Percentiles rank a stretch among this genome's conserved stretches.
Conservation (phyloP, 2,888 invertebrate genomes). For the Eurytoma adleriae region DNA sequence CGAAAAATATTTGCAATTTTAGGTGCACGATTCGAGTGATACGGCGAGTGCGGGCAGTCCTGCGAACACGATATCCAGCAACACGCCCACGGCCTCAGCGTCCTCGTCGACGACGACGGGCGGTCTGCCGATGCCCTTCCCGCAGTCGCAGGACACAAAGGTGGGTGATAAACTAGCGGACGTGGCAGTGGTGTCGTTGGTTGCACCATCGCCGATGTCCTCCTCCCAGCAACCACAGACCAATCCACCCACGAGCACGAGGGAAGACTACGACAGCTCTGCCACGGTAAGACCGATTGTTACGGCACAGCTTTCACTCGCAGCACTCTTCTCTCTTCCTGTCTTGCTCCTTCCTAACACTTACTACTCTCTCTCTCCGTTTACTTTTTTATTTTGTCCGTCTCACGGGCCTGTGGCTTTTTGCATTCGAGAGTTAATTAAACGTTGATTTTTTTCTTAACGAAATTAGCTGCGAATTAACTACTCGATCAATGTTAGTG, state of each 20-base stretch:
- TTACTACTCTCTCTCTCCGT: slow-evolving; percentile 8
- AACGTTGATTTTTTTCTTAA: no score
- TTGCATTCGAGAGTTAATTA: no score
- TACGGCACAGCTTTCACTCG: slow-evolving; percentile 31
- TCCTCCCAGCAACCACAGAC: slow-evolving; percentile 68
- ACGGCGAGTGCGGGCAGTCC: slow-evolving; percentile 82
- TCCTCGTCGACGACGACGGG: slow-evolving; percentile 60
- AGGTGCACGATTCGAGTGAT: slow-evolving; percentile 82
- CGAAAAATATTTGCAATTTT: slow-evolving; percentile 4
- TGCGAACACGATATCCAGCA: slow-evolving; percentile 69
- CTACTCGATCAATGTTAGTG: no score
- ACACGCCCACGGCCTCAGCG: slow-evolving; percentile 65
- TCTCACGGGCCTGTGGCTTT: background rate
- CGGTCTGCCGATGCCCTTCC: slow-evolving; percentile 64
- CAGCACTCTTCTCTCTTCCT: slow-evolving; percentile 16
- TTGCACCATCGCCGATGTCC: slow-evolving; percentile 65
- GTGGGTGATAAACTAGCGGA: slow-evolving; percentile 67
- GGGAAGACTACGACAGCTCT: slow-evolving; percentile 79
- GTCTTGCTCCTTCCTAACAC: background rate
- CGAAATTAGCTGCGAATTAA: no score
- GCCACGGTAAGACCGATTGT: slow-evolving; percentile 76
- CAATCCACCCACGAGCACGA: slow-evolving; percentile 64
- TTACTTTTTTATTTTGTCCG: background rate
- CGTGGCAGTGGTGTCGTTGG: slow-evolving; percentile 68
- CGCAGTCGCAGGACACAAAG: slow-evolving; percentile 67